Percentiles rank a stretch among this genome's conserved stretches.
Evolutionary conservation across 2,113 vertebrate genomes (phyloP).

Genomic region (Heloderma charlesbogerti): DNA sequence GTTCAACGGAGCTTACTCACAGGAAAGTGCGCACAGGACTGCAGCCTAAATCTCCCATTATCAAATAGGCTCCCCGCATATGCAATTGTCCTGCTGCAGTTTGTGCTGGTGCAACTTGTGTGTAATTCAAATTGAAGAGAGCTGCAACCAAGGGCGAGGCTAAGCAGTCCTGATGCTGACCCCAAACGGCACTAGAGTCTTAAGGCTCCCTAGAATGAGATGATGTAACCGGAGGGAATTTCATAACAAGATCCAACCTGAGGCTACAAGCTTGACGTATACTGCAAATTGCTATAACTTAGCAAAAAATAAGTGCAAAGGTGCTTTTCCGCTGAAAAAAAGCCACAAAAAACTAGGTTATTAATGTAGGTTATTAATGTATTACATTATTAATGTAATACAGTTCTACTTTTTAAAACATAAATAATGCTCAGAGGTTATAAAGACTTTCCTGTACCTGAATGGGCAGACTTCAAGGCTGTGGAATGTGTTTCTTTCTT

Average conservation of each 20-base stretch:
- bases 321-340: constrained; percentile 16
- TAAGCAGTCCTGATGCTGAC: constrained; percentile 42
- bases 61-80: constrained; percentile 42
- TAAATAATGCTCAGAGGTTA: constrained; percentile 20
- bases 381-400: too few species aligned
- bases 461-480: background rate
- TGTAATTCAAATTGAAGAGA: constrained; percentile 64
- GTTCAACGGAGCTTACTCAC: background rate
- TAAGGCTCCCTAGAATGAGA: background rate
- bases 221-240: background rate
- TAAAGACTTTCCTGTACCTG: background rate
- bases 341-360: background rate
- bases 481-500: background rate
- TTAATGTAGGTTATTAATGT: too few species aligned
- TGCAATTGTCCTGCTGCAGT: constrained; percentile 53
- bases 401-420: background rate
- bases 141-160: constrained; percentile 34
- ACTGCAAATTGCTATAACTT: background rate
- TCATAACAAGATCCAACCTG: background rate
- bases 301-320: background rate
- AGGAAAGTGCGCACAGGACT: background rate
- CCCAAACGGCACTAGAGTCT: constrained; percentile 22
- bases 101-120: constrained; percentile 29
- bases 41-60: constrained; percentile 35
- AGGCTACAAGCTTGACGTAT: background rate